These are phyloP conservation scores for Allolobophora icterica DNA, from an alignment of 2,888 invertebrate species.

Conservation along the genomic window DNA sequence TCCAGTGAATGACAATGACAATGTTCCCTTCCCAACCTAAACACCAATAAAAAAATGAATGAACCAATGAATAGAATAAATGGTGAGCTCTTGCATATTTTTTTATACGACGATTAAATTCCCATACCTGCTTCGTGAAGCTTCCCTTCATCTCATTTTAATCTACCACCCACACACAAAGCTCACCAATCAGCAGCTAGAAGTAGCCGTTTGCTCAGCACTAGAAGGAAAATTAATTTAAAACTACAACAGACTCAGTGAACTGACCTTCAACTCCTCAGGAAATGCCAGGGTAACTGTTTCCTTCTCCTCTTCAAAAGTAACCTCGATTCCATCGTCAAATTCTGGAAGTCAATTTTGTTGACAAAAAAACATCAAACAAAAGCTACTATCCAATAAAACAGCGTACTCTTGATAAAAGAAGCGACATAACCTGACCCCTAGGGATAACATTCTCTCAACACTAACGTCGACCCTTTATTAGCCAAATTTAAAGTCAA, in stretches of 20 bases:
- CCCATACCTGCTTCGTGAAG: neutral
- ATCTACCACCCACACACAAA: neutral
- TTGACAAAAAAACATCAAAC: neutral
- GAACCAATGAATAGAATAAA: neutral
- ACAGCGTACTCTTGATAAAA: too few species aligned
- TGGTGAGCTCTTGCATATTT: neutral
- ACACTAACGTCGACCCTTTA: too few species aligned
- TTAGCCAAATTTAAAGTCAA: too few species aligned
- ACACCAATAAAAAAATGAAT: neutral
- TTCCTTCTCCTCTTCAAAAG: conserved; percentile 56
- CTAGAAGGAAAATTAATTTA: too few species aligned
- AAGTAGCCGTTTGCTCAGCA: neutral
- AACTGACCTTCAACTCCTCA: conserved; percentile 53
- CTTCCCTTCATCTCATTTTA: neutral
- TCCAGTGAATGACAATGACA: conserved; percentile 80
- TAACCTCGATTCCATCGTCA: conserved; percentile 44
- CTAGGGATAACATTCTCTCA: too few species aligned
- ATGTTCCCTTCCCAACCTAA: conserved; percentile 56
- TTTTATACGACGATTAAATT: neutral
- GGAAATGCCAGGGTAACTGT: conserved; percentile 58
- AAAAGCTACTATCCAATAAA: neutral
- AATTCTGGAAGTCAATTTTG: conserved; percentile 37
- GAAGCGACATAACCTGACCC: too few species aligned
- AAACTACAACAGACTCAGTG: neutral
- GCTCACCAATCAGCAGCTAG: neutral